A percentile compares a stretch with the other conserved stretches of the same genome.
These are phyloP conservation scores for Tychaedon coryphoeus DNA, from an alignment of 2,113 vertebrate genomes.

Conservation along the genomic window DNA sequence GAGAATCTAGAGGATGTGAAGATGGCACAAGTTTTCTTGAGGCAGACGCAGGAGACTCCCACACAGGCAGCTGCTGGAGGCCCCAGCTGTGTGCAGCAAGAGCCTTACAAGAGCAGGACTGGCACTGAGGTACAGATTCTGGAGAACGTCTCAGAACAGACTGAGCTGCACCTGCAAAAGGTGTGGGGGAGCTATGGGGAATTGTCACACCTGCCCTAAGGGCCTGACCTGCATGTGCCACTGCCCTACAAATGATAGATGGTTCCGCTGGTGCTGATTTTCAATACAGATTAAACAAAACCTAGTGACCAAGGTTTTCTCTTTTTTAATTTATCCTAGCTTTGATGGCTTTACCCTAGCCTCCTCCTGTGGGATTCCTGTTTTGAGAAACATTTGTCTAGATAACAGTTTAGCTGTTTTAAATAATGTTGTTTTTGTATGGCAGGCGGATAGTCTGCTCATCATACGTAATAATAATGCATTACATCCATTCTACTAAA, in stretches of 20 bases:
- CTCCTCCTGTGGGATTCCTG: not conserved
- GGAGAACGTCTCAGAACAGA: not conserved
- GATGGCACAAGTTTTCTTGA: not conserved
- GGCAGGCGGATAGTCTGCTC: not conserved
- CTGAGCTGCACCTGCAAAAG: not conserved
- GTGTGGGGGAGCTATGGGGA: not conserved
- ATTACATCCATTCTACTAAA: slow-evolving; percentile 1
- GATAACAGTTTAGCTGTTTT: not conserved
- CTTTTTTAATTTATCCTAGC: not conserved
- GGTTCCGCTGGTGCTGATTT: not conserved
- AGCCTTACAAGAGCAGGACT: not conserved
- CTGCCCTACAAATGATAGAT: not conserved
- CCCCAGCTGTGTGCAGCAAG: not conserved
- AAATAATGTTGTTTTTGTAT: slow-evolving; percentile 31
- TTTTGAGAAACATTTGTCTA: not conserved
- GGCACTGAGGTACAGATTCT: fast-evolving
- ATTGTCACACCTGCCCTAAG: not conserved
- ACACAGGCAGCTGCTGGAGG: not conserved
- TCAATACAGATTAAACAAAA: not conserved
- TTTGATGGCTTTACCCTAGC: not conserved
- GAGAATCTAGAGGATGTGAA: not conserved
- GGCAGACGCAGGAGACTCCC: not conserved
- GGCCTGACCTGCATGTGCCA: not conserved
- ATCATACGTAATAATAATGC: not conserved
- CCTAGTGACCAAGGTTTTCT: fast-evolving